Percentiles rank a stretch among this genome's conserved stretches.
These are phyloP conservation scores for Trichonephila clavipes DNA, from an alignment of 1,140 invertebrate genomes.

Conservation along the genomic window DNA sequence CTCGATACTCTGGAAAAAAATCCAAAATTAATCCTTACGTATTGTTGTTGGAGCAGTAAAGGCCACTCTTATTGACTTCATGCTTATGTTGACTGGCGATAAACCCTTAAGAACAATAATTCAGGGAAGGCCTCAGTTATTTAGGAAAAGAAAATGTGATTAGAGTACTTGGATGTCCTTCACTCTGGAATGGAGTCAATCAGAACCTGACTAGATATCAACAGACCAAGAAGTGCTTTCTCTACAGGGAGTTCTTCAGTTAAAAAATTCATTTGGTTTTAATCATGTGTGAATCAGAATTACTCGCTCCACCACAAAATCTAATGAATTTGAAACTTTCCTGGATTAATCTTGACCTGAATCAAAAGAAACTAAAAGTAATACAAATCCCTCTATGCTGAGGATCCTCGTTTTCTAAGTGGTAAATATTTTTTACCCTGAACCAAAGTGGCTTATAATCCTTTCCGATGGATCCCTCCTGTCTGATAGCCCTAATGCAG, in stretches of 20 bases:
- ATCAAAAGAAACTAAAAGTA: too few species aligned
- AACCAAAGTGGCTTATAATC: too few species aligned
- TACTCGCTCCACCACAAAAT: conserved; percentile 4
- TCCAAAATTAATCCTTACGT: too few species aligned
- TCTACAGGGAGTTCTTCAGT: conserved; percentile 5
- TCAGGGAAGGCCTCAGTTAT: background rate
- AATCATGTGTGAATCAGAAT: conserved; percentile 10
- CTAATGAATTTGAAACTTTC: too few species aligned
- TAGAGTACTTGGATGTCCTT: conserved; percentile 1
- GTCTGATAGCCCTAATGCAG: too few species aligned
- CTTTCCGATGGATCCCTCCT: too few species aligned
- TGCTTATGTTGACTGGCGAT: background rate
- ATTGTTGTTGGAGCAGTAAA: too few species aligned
- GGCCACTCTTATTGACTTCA: too few species aligned
- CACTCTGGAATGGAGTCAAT: background rate
- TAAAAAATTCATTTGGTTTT: background rate
- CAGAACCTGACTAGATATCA: conserved; percentile 1
- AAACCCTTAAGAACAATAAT: background rate
- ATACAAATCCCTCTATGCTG: too few species aligned
- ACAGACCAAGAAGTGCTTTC: background rate
- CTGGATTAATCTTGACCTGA: background rate
- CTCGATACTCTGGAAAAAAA: too few species aligned
- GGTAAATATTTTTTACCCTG: too few species aligned
- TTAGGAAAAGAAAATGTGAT: background rate
- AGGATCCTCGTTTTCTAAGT: too few species aligned